A percentile compares a stretch with the other conserved stretches of the same genome.
Conservation (phyloP, 2,888 invertebrate genomes). For the Agrochola lychnidis region DNA sequence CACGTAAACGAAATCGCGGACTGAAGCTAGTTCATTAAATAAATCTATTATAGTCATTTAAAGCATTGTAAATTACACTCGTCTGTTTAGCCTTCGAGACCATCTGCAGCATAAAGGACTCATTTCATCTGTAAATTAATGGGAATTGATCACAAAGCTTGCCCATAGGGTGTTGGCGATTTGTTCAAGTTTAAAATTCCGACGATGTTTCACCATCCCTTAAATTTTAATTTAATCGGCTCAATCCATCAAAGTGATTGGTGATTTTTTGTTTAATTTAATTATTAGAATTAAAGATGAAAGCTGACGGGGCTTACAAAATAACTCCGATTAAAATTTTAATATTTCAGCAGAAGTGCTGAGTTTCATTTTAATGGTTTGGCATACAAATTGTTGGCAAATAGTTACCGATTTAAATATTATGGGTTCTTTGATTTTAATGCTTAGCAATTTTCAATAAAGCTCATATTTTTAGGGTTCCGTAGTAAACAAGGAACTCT, state of each 20-base stretch:
- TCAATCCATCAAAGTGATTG: slow-evolving; percentile 18
- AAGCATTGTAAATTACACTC: too few species aligned
- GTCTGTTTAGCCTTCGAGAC: too few species aligned
- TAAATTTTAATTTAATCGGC: slow-evolving; percentile 14
- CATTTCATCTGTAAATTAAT: neutral
- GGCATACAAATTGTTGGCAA: slow-evolving; percentile 12
- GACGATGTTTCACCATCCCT: neutral
- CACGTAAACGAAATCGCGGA: too few species aligned
- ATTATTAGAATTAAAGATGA: slow-evolving; percentile 26
- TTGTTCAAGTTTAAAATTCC: too few species aligned
- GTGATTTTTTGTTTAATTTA: slow-evolving; percentile 34
- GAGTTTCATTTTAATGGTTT: slow-evolving; percentile 13
- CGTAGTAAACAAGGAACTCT: too few species aligned
- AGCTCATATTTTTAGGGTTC: neutral
- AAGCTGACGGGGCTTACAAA: slow-evolving; percentile 37
- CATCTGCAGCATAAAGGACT: neutral
- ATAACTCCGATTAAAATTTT: slow-evolving; percentile 16
- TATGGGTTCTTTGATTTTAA: neutral
- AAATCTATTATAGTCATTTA: too few species aligned
- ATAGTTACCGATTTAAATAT: slow-evolving; percentile 17
- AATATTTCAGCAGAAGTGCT: slow-evolving; percentile 30
- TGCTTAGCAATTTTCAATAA: neutral
- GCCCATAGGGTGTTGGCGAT: neutral
- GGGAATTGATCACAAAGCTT: neutral
- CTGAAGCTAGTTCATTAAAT: neutral